phyloP scores from a whole-genome alignment of 2,888 invertebrate genomes.

The Leptura quadrifasciata region DNA sequence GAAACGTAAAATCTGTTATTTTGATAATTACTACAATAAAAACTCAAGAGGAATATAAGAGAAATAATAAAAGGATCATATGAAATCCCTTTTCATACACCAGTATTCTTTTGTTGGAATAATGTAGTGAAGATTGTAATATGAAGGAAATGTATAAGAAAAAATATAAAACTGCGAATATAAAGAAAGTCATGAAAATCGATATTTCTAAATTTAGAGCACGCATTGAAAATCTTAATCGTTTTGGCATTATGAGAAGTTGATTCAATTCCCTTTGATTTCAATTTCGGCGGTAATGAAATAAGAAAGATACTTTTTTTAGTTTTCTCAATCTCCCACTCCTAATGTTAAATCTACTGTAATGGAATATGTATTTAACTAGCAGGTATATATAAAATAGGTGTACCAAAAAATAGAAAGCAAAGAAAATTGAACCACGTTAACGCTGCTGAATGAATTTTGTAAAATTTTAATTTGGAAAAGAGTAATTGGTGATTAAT shows the following conservation, averaged over 20 bases:
- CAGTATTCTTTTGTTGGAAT: constrained; percentile 16
- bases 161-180: neutral
- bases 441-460: no score
- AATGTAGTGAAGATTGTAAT: neutral
- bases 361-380: neutral
- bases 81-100: constrained; percentile 9
- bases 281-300: neutral
- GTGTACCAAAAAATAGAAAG: no score
- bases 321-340: neutral
- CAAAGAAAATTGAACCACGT: no score
- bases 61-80: constrained; percentile 10
- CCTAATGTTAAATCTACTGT: neutral
- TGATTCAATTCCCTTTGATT: neutral
- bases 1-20: constrained; percentile 1
- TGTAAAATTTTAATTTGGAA: no score
- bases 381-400: no score
- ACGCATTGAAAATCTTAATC: constrained; percentile 11
- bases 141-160: neutral
- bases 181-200: constrained; percentile 1
- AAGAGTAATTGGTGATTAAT: no score
- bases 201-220: constrained; percentile 1
- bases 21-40: constrained; percentile 5
- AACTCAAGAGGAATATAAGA: neutral
- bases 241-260: constrained; percentile 2
- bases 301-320: neutral